Base-by-base conservation (phyloP, 2,113 vertebrate species). In the Oreochromis aureus region DNA sequence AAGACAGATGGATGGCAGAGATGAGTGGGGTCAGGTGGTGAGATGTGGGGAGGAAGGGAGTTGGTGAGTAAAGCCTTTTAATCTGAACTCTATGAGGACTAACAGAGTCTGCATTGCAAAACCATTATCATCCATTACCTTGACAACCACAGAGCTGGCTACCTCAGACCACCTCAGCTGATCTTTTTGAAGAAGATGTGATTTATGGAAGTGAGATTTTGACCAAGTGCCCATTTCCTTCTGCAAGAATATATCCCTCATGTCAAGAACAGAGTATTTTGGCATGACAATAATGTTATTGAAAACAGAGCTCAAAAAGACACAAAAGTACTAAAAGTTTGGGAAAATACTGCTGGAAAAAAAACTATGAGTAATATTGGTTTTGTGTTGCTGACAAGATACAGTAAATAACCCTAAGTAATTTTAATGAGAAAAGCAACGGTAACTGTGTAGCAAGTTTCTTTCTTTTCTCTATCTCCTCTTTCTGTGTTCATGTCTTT, bases 61-160 rank as follows among this genome's bases (percentile, higher is more conserved):
- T 46, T 15, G 46, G 30, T 7, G 39, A 22, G 56, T 51, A n/a
- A 54, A 79, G 82, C 81, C 89, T 56, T 48, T 76, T 84, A 80
- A 90, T 88, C 63, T 90, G 81, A 92, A 87, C 92, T 63, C 86
- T 12, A 78, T 41, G 51, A 82, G 83, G 85, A 89, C 73, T 18
- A 63, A 87, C 80, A 86, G 55, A 81, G 63, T 66, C 86, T 18
- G 34, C 16, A 27, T 91, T 89, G 87, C 91, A 83, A 86, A 86
- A 83, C 85, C 15, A 84, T 87, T 93, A 85, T 92, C 87, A 80
- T 73, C 83, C 83, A 86, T 93, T 4, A 46, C 91, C 91, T 73
- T 92, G 93, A 88, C 87, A 88, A 94, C 92, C 5, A 15, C 80
- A 15, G 22, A 66, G 51, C 81, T 6, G 39, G 39, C 53, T 11